A percentile compares a stretch with the other conserved stretches of the same genome.
These are phyloP conservation scores for Oxygymnocypris stewartii DNA, from an alignment of 2,113 vertebrate genomes.

Conservation along the genomic window DNA sequence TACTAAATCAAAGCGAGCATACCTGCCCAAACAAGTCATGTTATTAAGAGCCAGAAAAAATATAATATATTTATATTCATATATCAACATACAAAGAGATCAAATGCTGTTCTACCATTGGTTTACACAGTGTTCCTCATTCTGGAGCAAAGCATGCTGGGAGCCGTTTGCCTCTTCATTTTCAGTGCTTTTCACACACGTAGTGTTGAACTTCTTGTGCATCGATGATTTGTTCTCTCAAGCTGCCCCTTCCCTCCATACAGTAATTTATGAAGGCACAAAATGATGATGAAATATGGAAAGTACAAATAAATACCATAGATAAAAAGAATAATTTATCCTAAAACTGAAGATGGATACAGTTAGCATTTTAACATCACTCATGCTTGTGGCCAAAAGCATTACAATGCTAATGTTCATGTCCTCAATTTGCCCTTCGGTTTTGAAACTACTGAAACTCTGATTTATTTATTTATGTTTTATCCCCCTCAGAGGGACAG, in stretches of 20 bases:
- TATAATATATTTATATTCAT: conserved; percentile 59
- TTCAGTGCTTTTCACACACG: conserved; percentile 72
- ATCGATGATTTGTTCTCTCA: conserved; percentile 65
- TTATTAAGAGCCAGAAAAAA: conserved; percentile 64
- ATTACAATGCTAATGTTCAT: conserved; percentile 30
- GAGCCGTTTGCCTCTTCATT: conserved; percentile 58
- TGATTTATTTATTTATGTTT: not conserved
- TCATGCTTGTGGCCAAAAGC: conserved; percentile 42
- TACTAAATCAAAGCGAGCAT: conserved; percentile 69
- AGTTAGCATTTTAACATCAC: conserved; percentile 56
- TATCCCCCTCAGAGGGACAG: not conserved
- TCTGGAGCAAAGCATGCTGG: conserved; percentile 60
- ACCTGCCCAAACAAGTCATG: conserved; percentile 60
- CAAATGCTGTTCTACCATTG: conserved; percentile 68
- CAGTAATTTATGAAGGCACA: conserved; percentile 75
- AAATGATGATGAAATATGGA: conserved; percentile 64
- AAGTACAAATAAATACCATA: conserved; percentile 71
- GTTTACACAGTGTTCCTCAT: conserved; percentile 76
- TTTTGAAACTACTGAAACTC: conserved; percentile 44
- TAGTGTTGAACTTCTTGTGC: conserved; percentile 59
- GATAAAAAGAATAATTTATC: conserved; percentile 75
- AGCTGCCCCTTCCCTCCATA: conserved; percentile 64
- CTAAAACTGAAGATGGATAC: conserved; percentile 68
- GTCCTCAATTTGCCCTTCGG: conserved; percentile 9
- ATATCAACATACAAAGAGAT: conserved; percentile 63